phyloP scores from a whole-genome alignment of 2,888 invertebrate species.

The Galerucella calmariensis region DNA sequence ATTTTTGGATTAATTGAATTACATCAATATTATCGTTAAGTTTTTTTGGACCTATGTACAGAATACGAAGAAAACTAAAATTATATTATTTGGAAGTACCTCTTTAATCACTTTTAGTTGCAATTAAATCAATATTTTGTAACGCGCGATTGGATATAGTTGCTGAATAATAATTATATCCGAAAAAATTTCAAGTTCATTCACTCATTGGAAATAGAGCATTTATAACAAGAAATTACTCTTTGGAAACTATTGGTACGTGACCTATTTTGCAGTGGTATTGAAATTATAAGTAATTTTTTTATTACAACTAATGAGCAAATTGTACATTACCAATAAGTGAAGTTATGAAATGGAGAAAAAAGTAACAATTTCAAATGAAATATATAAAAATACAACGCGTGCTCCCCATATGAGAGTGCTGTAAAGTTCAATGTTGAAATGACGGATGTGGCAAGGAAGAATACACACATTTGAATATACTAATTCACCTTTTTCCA shows the following conservation, averaged over 20 bases:
- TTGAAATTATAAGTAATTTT: background rate
- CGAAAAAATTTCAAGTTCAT: constrained; percentile 6
- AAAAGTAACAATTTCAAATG: too few species aligned
- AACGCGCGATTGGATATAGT: constrained; percentile 1
- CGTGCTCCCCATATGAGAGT: too few species aligned
- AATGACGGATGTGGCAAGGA: too few species aligned
- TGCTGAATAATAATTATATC: constrained; percentile 1
- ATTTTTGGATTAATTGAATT: too few species aligned
- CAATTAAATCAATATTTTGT: background rate
- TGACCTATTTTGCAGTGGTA: background rate
- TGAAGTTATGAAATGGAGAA: too few species aligned
- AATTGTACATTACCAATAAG: background rate
- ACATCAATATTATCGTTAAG: too few species aligned
- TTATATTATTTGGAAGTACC: background rate
- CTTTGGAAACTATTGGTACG: background rate
- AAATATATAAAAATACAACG: too few species aligned
- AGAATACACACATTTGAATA: too few species aligned
- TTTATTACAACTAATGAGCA: background rate
- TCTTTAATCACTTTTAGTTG: background rate
- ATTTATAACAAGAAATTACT: background rate
- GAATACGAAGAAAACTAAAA: background rate
- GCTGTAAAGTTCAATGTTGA: too few species aligned
- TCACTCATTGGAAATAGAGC: background rate
- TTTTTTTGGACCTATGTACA: too few species aligned
- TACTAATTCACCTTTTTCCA: too few species aligned